Evolutionary conservation across 1,140 invertebrate species (phyloP), one percentile per base, ranked within the genome.

Genomic region (Augochlora pura): DNA sequence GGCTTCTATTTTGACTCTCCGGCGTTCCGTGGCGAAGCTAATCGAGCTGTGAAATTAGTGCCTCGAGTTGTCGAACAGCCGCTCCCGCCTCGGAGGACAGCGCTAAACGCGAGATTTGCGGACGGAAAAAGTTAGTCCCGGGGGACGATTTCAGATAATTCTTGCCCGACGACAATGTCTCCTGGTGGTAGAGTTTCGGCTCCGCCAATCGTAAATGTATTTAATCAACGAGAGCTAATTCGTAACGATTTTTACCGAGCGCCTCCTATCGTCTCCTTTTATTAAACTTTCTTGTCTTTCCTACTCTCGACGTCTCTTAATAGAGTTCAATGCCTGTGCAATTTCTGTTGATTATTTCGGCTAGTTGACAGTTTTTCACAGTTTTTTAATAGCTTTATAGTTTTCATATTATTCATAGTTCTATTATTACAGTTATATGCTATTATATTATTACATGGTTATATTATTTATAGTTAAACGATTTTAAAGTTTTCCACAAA

Each of bases 211-310:
- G 69, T 21, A 49, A 80, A 68, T 81, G 68, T 49, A 74, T 64
- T 79, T 77, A 52, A 18, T 32, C 59, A 62, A 21, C 74, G 23
- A 39, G 65, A 84, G 83, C 80, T 84, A 83, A 84, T 84, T 84
- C 83, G 71, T 66, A 67, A 59, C 54, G 66, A 83, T 79, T 71
- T 60, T 71, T 74, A 52, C 69, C 71, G 57, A 25, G 14, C 67
- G 27, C 62, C 54, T 63, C 64, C 59, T 57, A 52, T 42, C 16
- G 27, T 18, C 68, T 23, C 32, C 18, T 32, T 69, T 73, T 70
- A 78, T 69, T 70, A 60, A 70, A 81, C 83, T 25, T 77, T 52
- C 67, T 38, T 74, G 52, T 84, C 59, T 49, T 68, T 79, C 59
- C 59, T 42, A 70, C 64, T 39, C 79, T 79, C 65, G 59, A 23